A percentile compares a stretch with the other conserved stretches of the same genome.
phyloP scores from a whole-genome alignment of 2,113 vertebrate genomes.

The Nanorana parkeri region DNA sequence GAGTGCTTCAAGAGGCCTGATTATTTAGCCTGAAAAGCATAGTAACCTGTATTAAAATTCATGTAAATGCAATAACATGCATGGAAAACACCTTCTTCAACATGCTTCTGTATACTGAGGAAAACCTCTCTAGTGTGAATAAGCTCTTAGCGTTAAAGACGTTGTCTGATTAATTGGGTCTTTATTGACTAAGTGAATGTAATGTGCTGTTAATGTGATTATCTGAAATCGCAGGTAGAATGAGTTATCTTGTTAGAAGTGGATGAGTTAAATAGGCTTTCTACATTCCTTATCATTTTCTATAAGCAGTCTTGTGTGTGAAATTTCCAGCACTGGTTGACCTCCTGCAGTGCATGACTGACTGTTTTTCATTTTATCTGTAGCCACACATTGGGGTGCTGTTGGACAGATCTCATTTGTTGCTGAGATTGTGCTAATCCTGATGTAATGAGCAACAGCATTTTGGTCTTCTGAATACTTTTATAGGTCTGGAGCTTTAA shows the following conservation, averaged over 20 bases:
- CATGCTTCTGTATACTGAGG: too few species aligned
- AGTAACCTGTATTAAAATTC: too few species aligned
- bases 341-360: not conserved
- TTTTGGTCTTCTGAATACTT: not conserved
- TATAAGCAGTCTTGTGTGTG: not conserved
- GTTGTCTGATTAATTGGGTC: not conserved
- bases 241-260: conserved; percentile 14
- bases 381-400: not conserved
- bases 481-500: not conserved
- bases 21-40: too few species aligned
- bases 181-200: not conserved
- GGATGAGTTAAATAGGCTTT: not conserved
- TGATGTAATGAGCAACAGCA: conserved; percentile 17
- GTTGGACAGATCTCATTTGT: not conserved
- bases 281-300: not conserved
- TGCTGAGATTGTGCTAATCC: conserved; percentile 17
- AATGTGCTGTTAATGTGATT: not conserved
- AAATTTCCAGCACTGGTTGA: not conserved
- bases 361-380: not conserved
- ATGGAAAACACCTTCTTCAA: too few species aligned
- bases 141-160: too few species aligned
- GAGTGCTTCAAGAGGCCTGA: too few species aligned
- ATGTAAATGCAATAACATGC: too few species aligned
- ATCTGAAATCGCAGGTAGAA: conserved; percentile 1
- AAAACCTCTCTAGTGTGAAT: too few species aligned